Evolutionary conservation across 1,140 invertebrate genomes (phyloP), one percentile per base, ranked within the genome.

Genomic region (Micrasema minimum): DNA sequence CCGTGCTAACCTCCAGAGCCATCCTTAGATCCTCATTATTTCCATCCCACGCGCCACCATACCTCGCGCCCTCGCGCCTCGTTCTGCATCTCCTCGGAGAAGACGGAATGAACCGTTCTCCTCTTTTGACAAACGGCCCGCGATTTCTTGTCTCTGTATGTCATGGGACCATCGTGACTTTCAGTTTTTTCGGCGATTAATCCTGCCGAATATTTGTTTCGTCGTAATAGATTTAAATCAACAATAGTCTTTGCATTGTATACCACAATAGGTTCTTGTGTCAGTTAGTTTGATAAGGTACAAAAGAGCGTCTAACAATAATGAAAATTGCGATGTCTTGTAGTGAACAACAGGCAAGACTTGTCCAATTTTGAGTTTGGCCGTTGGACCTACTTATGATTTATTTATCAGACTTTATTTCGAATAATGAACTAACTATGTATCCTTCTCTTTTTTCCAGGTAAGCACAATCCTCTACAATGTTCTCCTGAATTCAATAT

Each of bases 21-120:
- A 26, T 64, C 59, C 23, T 64, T 14, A 35, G 43, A 64, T 45
- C 38, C 41, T 64, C 59, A 64, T 46, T 64, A 46, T 64, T 62
- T 46, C 5, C 41, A 23, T 18, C 37, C 57, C 5, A 41, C 59
- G 55, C 43, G 35, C 57, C 9, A 10, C 57, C 57, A n/a, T 31
- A 46, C 41, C 23, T 6, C 41, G 22, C 59, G 41, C 59, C 59
- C 14, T 45, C 59, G 43, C 43, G 41, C 43, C 41, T 14, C 18
- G 38, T 22, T 43, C 20, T 59, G n/a, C n/a, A n/a, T n/a, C n/a
- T n/a, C n/a, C n/a, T n/a, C n/a, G n/a, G 55, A 59, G 26, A 31
- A 31, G 26, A 31, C 26, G 26, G 2, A 31, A 59, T n/a, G 55
- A 59, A 9, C 55, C 35, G 38, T 59, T 41, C 31, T 16, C 20